A percentile compares a stretch with the other conserved stretches of the same genome.
Evolutionary conservation across 2,888 invertebrate genomes (phyloP).

Genomic region (Pinctada fucata): DNA sequence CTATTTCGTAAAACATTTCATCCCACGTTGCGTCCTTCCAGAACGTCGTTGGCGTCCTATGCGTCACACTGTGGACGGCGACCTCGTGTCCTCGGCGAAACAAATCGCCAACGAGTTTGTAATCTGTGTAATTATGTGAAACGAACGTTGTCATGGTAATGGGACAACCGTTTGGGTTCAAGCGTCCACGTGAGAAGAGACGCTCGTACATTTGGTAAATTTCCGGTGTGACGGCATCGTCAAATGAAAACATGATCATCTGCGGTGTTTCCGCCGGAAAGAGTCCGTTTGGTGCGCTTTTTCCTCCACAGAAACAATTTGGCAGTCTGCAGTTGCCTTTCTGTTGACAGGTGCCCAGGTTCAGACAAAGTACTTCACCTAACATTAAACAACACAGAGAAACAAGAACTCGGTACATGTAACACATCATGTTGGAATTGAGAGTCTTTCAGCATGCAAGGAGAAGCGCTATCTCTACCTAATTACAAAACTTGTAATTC

Average conservation of each 20-base stretch:
- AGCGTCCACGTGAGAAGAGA: slow-evolving; percentile 42
- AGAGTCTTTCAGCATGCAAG: no score
- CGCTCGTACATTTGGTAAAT: slow-evolving; percentile 35
- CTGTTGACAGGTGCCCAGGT: slow-evolving; percentile 31
- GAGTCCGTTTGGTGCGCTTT: slow-evolving; percentile 32
- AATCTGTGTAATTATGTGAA: slow-evolving; percentile 99
- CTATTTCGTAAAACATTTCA: slow-evolving; percentile 35
- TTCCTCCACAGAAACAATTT: slow-evolving; percentile 40
- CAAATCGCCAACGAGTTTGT: slow-evolving; percentile 83
- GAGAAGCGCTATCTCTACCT: no score
- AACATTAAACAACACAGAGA: background rate
- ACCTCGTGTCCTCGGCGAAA: slow-evolving; percentile 36
- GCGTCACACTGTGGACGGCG: slow-evolving; percentile 42
- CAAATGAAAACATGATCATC: slow-evolving; percentile 41
- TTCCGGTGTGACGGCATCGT: slow-evolving; percentile 40
- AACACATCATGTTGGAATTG: no score
- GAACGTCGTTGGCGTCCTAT: slow-evolving; percentile 36
- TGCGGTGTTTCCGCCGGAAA: slow-evolving; percentile 38
- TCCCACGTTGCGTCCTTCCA: slow-evolving; percentile 34
- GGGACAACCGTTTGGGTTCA: slow-evolving; percentile 83
- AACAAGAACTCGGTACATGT: no score
- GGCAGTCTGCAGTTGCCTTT: slow-evolving; percentile 36
- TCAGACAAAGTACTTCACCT: background rate
- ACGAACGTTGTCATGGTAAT: slow-evolving; percentile 97
- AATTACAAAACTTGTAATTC: no score